phyloP scores from a whole-genome alignment of 2,797 vertebrate genomes.

The Coendou prehensilis region DNA sequence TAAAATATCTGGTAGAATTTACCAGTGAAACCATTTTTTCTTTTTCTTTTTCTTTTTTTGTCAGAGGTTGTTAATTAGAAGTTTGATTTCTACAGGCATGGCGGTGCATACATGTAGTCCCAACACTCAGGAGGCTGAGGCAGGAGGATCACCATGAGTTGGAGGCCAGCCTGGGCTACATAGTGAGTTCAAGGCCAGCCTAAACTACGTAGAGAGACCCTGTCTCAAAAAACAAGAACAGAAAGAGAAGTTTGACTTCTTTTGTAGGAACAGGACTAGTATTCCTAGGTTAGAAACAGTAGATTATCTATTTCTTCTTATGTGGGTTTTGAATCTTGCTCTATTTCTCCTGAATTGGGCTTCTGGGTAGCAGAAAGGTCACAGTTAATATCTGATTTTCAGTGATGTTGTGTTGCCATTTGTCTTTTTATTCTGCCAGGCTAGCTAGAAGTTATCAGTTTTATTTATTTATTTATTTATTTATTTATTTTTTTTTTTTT shows the following conservation, averaged over 20 bases:
- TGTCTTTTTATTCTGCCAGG: conserved; percentile 2
- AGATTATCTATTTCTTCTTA: background rate
- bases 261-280: background rate
- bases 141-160: background rate
- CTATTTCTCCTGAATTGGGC: background rate
- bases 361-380: background rate
- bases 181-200: background rate
- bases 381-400: background rate
- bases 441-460: background rate
- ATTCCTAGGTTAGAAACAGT: too few relatives aligned
- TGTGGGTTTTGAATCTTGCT: background rate
- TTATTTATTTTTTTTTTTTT: too few relatives aligned
- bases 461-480: background rate
- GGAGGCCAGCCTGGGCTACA: too few relatives aligned
- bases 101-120: background rate
- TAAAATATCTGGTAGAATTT: background rate
- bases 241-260: background rate
- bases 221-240: too few relatives aligned
- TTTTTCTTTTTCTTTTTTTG: background rate
- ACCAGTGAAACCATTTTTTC: background rate
- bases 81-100: background rate
- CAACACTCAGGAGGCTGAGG: background rate
- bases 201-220: too few relatives aligned
- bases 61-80: background rate
- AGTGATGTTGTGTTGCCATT: background rate